Conservation (phyloP, 2,888 invertebrate genomes). For the Phorcus lineatus region DNA sequence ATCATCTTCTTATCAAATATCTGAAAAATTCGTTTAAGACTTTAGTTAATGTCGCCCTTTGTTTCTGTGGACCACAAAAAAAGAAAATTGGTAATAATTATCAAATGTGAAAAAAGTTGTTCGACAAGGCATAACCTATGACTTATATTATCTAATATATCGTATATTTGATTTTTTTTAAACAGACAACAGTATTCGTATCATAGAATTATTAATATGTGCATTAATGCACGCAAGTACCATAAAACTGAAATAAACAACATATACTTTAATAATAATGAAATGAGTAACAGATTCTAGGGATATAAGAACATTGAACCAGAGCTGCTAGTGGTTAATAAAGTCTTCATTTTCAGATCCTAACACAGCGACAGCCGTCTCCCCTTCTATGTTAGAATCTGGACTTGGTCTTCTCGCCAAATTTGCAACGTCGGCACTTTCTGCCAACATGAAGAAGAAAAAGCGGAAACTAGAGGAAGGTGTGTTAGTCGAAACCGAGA, state of each 20-base stretch:
- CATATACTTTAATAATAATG: too few species aligned
- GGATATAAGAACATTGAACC: too few species aligned
- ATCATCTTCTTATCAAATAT: too few species aligned
- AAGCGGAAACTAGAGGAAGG: slow-evolving; percentile 45
- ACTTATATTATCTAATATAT: too few species aligned
- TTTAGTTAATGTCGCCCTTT: not conserved
- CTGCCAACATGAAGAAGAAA: slow-evolving; percentile 37
- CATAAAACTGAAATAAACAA: too few species aligned
- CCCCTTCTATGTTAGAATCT: slow-evolving; percentile 30
- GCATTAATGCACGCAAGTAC: too few species aligned
- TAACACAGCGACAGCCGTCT: not conserved
- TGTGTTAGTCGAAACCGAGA: slow-evolving; percentile 22
- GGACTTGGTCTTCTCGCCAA: slow-evolving; percentile 62
- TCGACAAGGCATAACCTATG: too few species aligned
- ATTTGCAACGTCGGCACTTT: slow-evolving; percentile 50
- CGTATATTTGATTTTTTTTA: too few species aligned
- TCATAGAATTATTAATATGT: not conserved
- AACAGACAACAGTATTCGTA: not conserved
- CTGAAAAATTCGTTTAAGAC: too few species aligned
- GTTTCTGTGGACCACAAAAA: too few species aligned
- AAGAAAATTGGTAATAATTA: not conserved
- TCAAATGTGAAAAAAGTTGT: too few species aligned
- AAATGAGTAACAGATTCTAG: too few species aligned
- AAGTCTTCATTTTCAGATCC: not conserved
- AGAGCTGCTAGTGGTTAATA: not conserved